A percentile compares a stretch with the other conserved stretches of the same genome.
phyloP scores from a whole-genome alignment of 2,113 vertebrate species.

The Tupaia chinensis region DNA sequence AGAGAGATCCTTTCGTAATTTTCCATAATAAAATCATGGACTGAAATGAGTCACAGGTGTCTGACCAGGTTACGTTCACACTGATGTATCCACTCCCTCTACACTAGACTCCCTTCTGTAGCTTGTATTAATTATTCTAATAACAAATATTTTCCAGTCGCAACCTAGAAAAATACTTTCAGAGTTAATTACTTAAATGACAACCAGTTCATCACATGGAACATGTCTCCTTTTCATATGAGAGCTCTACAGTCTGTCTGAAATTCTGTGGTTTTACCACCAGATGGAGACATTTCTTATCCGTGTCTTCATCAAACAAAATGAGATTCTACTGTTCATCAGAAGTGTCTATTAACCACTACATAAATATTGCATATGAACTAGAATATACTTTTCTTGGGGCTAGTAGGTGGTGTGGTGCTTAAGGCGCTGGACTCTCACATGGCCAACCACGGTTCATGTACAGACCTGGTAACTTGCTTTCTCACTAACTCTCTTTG shows the following conservation, averaged over 20 bases:
- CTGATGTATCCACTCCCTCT: neutral
- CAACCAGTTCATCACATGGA: neutral
- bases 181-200: neutral
- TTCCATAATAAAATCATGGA: neutral
- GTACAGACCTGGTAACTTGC: no score
- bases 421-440: no score
- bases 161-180: neutral
- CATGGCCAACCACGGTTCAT: no score
- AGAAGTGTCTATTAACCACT: neutral
- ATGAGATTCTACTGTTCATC: neutral
- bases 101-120: neutral
- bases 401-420: no score
- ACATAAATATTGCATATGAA: neutral
- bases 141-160: neutral
- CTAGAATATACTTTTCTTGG: neutral
- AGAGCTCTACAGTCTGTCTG: neutral
- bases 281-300: constrained; percentile 49
- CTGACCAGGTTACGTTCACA: neutral
- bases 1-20: neutral
- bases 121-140: neutral
- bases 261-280: constrained; percentile 7
- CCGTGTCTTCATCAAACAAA: neutral
- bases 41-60: neutral
- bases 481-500: no score
- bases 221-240: neutral